These are phyloP conservation scores for Lepisosteus oculatus DNA, from an alignment of 2,113 vertebrate genomes.

Conservation along the genomic window DNA sequence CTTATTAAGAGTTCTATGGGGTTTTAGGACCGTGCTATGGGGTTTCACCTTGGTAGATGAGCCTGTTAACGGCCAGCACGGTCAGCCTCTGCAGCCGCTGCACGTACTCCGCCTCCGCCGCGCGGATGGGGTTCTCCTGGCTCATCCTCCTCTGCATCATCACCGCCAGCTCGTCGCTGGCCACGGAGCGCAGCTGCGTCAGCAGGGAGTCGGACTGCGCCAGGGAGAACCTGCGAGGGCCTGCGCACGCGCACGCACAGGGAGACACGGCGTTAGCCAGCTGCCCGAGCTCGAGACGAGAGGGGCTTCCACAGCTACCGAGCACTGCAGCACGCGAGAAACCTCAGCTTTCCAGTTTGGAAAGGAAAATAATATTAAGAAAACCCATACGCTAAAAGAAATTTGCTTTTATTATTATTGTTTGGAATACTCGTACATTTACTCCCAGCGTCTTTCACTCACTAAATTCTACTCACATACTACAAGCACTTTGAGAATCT, in stretches of 20 bases:
- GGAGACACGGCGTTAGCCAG: not conserved
- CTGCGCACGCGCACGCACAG: conserved; percentile 44
- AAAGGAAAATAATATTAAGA: not conserved
- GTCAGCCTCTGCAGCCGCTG: conserved; percentile 89
- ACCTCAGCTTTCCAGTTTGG: not conserved
- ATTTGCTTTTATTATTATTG: too few species aligned
- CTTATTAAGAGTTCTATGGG: too few species aligned
- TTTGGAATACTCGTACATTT: too few species aligned
- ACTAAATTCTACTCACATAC: too few species aligned
- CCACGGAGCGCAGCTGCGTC: conserved; percentile 86
- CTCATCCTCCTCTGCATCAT: conserved; percentile 95
- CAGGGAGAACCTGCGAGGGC: conserved; percentile 74
- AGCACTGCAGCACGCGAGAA: conserved; percentile 12
- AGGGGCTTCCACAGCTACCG: conserved; percentile 14
- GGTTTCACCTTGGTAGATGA: conserved; percentile 82
- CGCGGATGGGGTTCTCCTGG: conserved; percentile 85
- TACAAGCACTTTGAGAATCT: too few species aligned
- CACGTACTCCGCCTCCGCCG: conserved; percentile 81
- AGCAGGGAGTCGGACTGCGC: conserved; percentile 85
- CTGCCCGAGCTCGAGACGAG: too few species aligned
- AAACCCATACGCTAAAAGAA: too few species aligned
- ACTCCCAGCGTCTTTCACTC: too few species aligned
- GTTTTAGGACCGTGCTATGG: too few species aligned
- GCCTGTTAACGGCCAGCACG: conserved; percentile 86
- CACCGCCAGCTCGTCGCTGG: conserved; percentile 85